phyloP scores from a whole-genome alignment of 2,888 invertebrate genomes.

The Steromphala cineraria region DNA sequence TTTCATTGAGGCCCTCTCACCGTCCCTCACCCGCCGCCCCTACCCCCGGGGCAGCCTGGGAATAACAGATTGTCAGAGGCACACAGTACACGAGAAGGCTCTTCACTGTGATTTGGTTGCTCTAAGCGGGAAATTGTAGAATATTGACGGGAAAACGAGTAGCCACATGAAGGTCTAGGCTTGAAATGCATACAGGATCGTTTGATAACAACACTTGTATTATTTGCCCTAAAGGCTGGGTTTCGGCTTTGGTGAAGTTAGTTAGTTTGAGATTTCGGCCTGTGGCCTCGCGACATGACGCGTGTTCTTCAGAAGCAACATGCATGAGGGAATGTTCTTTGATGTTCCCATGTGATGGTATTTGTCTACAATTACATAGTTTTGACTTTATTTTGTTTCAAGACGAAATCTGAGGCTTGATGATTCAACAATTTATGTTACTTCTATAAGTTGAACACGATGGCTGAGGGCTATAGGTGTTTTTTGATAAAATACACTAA shows the following conservation, averaged over 20 bases:
- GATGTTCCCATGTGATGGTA: too few species aligned
- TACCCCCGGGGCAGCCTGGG: background rate
- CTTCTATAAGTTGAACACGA: too few species aligned
- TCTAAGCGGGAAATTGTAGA: slow-evolving; percentile 5
- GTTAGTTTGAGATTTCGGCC: background rate
- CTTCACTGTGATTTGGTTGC: background rate
- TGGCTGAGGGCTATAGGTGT: too few species aligned
- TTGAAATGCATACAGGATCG: slow-evolving; percentile 10
- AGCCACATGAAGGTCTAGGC: background rate
- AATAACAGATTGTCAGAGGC: slow-evolving; percentile 14
- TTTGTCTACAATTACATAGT: too few species aligned
- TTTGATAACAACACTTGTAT: background rate
- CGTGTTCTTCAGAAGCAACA: too few species aligned
- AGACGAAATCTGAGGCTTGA: too few species aligned
- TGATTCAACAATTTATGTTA: too few species aligned
- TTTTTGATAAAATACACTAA: too few species aligned
- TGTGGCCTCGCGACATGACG: background rate
- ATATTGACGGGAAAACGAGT: slow-evolving; percentile 4
- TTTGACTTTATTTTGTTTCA: too few species aligned
- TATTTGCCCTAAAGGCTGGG: background rate
- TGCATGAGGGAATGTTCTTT: too few species aligned
- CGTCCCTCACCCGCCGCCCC: background rate
- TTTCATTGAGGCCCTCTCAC: slow-evolving; percentile 9
- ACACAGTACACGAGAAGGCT: background rate
- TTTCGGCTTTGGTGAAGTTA: background rate